Evolutionary conservation across 1,140 invertebrate species (phyloP).

Genomic region (Hyles vespertilio): DNA sequence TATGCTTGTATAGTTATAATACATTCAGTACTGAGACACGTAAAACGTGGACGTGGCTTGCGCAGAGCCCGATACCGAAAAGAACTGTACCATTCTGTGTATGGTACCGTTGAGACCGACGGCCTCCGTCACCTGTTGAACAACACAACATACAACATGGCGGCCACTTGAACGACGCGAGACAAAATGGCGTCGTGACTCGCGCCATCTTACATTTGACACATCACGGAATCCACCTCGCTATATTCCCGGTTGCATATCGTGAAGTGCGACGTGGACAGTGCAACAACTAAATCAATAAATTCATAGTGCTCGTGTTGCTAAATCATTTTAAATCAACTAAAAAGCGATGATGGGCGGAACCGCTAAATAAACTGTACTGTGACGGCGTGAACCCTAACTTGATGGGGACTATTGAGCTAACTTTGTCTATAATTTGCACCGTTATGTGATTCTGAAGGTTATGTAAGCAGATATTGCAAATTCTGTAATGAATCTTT

Average conservation of each 20-base stretch:
- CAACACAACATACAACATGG: conserved; percentile 68
- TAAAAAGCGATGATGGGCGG: conserved; percentile 61
- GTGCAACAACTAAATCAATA: conserved; percentile 34
- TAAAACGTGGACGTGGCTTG: conserved; percentile 79
- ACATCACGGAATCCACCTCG: conserved; percentile 3
- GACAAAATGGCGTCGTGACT: conserved; percentile 37
- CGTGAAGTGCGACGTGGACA: conserved; percentile 30
- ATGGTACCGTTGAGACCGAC: conserved; percentile 76
- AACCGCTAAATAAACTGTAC: conserved; percentile 49
- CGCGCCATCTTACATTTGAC: not conserved
- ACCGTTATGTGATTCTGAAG: conserved; percentile 16
- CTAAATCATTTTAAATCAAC: conserved; percentile 33
- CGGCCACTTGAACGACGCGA: conserved; percentile 43
- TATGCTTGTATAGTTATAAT: conserved; percentile 40
- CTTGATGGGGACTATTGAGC: conserved; percentile 9
- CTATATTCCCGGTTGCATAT: not conserved
- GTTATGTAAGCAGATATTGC: conserved; percentile 23
- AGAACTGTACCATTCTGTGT: conserved; percentile 78
- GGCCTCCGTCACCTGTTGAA: conserved; percentile 77
- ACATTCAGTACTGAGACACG: conserved; percentile 76
- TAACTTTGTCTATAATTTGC: conserved; percentile 21
- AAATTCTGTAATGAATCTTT: conserved; percentile 33
- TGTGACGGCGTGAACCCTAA: conserved; percentile 48
- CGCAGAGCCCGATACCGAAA: conserved; percentile 76
- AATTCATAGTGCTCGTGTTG: conserved; percentile 28